phyloP scores from a whole-genome alignment of 2,888 invertebrate species.

The Lithophane semibrunnea region DNA sequence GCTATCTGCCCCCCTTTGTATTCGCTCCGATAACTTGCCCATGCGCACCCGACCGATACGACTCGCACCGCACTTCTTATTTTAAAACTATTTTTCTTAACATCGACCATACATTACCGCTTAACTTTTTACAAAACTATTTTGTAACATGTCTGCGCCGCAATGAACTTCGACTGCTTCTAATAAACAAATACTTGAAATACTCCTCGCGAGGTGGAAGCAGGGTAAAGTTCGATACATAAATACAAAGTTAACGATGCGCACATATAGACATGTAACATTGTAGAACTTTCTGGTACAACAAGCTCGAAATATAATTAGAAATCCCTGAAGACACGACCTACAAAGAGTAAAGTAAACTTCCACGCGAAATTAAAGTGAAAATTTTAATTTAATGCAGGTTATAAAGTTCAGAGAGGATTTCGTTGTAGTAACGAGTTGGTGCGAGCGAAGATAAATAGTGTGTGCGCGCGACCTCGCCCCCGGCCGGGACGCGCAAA shows the following conservation, averaged over 20 bases:
- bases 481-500: conserved; percentile 82
- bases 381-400: conserved; percentile 71
- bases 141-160: conserved; percentile 73
- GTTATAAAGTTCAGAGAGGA: conserved; percentile 72
- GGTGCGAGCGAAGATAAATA: conserved; percentile 80
- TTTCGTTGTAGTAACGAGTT: conserved; percentile 66
- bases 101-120: conserved; percentile 83
- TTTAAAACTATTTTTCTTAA: conserved; percentile 85
- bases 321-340: conserved; percentile 48
- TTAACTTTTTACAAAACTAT: conserved; percentile 71
- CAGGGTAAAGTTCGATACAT: conserved; percentile 81
- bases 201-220: conserved; percentile 68
- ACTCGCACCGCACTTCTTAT: conserved; percentile 86
- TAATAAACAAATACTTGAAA: conserved; percentile 40
- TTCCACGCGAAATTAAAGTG: conserved; percentile 54
- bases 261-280: conserved; percentile 75
- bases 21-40: conserved; percentile 91
- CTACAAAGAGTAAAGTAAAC: conserved; percentile 44
- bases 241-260: conserved; percentile 86
- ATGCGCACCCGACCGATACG: conserved; percentile 90
- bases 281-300: conserved; percentile 39
- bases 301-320: conserved; percentile 57
- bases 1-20: conserved; percentile 90
- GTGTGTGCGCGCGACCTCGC: conserved; percentile 84
- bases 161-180: conserved; percentile 75